Evolutionary conservation across 2,888 invertebrate species (phyloP).

Genomic region (Synergus itoensis): DNA sequence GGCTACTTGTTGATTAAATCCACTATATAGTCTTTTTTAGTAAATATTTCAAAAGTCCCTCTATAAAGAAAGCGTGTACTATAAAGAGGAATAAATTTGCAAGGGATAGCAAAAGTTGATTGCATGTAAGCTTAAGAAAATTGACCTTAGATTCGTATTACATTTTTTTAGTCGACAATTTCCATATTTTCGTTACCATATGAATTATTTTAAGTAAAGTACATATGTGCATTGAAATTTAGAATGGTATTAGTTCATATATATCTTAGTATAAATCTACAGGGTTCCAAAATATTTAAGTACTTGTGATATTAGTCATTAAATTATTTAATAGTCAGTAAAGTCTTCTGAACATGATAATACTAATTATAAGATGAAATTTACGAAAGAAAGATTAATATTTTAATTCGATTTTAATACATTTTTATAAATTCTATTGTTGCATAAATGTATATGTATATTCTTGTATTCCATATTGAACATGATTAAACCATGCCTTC

Average conservation of each 20-base stretch:
- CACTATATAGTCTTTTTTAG: not conserved
- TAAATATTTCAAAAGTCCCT: not conserved
- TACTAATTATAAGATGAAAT: too few relatives aligned
- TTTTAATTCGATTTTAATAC: too few relatives aligned
- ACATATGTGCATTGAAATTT: not conserved
- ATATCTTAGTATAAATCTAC: not conserved
- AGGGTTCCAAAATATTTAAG: slow-evolving; percentile 10
- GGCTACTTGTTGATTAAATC: slow-evolving; percentile 9
- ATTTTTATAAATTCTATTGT: not conserved
- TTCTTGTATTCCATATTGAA: not conserved
- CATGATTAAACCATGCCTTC: not conserved
- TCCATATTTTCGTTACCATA: not conserved
- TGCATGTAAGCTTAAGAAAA: not conserved
- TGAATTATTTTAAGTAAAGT: not conserved
- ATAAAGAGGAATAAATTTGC: slow-evolving; percentile 1
- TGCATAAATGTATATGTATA: not conserved
- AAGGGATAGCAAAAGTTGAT: not conserved
- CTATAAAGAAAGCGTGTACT: not conserved
- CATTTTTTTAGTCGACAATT: not conserved
- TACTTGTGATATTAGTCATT: too few relatives aligned
- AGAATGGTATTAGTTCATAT: not conserved
- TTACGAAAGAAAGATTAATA: too few relatives aligned
- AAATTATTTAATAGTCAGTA: too few relatives aligned
- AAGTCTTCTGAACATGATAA: too few relatives aligned
- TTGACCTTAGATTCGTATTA: not conserved